Base-by-base conservation (phyloP, 2,113 vertebrate genomes). In the Cynocephalus volans region DNA sequence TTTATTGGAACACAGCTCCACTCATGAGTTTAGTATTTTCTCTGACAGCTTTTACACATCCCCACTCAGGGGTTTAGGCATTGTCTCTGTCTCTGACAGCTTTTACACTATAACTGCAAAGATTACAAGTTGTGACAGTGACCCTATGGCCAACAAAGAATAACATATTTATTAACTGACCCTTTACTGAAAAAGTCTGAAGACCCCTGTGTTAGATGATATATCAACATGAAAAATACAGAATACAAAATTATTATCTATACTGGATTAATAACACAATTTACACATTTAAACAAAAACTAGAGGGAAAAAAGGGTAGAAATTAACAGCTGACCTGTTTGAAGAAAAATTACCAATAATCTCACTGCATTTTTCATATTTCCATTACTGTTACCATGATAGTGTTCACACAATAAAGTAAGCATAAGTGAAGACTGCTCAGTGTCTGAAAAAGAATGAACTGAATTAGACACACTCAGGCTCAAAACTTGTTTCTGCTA, bases 151-250 rank as follows among this genome's bases (percentile, higher is more conserved):
- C 21, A 26, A 76, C 33, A n/a, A 65, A 83, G 54, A 48, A 15
- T 54, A 65, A 93, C 82, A 88, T 73, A 67, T 64, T 85, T 41
- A 80, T 45, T 23, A 31, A 5, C 3, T 56, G 65, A 80, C 15
- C 73, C 50, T 65, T 67, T 31, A 91, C 62, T 64, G 45, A 58
- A 82, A 60, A 76, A 75, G 56, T 36, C 0, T 31, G 24, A 62
- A 64, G 26, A 93, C 8, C 5, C 11, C 15, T 95, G 48, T 56
- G 65, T 60, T 19, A 80, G 48, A 83, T 54, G 76, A 73, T 48
- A 11, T 41, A 79, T 84, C 69, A 91, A 41, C 19, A 90, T 48
- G 86, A 81, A 95, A 96, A 93, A 89, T 18, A 81, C 15, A 80
- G 41, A 69, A n/a, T 36, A 86, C 18, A 88, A 83, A 90, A 54